phyloP scores from a whole-genome alignment of 2,797 vertebrate species.

The Hippopotamyrus pictus region DNA sequence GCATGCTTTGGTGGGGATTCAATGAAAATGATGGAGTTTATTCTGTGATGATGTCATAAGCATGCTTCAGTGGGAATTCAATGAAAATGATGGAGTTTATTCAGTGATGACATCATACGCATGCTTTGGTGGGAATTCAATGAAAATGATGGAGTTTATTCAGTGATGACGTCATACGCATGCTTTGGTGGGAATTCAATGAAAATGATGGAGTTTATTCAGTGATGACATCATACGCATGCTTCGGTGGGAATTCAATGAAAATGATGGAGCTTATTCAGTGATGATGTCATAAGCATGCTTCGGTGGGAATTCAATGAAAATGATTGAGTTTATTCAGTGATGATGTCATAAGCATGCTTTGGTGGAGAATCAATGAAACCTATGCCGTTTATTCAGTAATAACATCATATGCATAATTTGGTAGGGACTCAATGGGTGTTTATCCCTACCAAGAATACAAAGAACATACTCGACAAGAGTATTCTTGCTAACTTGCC shows the following conservation, averaged over 20 bases:
- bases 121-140: neutral
- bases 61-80: too few species aligned
- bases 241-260: neutral
- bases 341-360: neutral
- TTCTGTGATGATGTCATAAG: too few species aligned
- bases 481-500: neutral
- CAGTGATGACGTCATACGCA: too few species aligned
- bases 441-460: neutral
- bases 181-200: too few species aligned
- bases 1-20: neutral
- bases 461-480: neutral
- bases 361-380: neutral
- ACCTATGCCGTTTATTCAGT: neutral
- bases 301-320: neutral
- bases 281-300: neutral
- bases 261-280: neutral
- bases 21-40: neutral
- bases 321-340: neutral
- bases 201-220: neutral
- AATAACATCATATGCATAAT: neutral
- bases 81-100: neutral
- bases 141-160: too few species aligned
- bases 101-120: neutral
- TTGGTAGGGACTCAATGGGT: neutral
- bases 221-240: neutral